These are phyloP conservation scores for Polylopha cassiicola DNA, from an alignment of 2,888 invertebrate genomes.

Conservation along the genomic window DNA sequence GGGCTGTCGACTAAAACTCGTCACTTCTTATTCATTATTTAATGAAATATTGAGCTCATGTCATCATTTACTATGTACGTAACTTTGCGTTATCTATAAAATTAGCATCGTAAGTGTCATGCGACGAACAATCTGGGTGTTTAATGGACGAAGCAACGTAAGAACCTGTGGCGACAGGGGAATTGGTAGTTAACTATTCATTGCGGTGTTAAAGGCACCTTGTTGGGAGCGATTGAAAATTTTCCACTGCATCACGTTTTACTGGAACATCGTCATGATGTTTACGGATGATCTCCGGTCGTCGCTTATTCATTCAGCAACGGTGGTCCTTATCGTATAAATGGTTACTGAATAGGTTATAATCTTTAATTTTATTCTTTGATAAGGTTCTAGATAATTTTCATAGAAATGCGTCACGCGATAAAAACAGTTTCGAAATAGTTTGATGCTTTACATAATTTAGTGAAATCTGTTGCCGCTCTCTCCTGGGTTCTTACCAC, in stretches of 20 bases:
- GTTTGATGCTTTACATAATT: no score
- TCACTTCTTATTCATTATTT: conserved; percentile 43
- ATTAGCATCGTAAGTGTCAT: conserved; percentile 47
- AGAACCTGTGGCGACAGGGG: no score
- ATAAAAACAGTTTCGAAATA: no score
- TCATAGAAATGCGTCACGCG: no score
- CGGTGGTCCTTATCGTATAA: conserved; percentile 16
- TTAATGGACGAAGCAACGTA: conserved; percentile 10
- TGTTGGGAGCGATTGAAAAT: conserved; percentile 16
- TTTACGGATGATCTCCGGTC: conserved; percentile 10
- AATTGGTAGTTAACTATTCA: conserved; percentile 18
- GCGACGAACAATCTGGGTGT: conserved; percentile 20
- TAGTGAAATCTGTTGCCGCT: no score
- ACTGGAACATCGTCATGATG: conserved; percentile 7
- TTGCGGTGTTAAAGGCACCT: no score
- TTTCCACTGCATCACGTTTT: conserved; percentile 17
- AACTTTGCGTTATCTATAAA: conserved; percentile 60
- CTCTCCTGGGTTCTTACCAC: no score
- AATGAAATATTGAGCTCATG: conserved; percentile 41
- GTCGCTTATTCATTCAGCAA: conserved; percentile 15
- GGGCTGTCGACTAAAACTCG: conserved; percentile 29
- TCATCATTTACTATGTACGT: conserved; percentile 50
- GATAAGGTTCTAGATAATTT: no score
- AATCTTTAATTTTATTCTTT: no score
- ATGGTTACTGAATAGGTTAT: no score